Percentiles rank a stretch among this genome's conserved stretches.
These are phyloP conservation scores for Yoshiicerus persimilis DNA, from an alignment of 1,140 invertebrate genomes.

Conservation along the genomic window DNA sequence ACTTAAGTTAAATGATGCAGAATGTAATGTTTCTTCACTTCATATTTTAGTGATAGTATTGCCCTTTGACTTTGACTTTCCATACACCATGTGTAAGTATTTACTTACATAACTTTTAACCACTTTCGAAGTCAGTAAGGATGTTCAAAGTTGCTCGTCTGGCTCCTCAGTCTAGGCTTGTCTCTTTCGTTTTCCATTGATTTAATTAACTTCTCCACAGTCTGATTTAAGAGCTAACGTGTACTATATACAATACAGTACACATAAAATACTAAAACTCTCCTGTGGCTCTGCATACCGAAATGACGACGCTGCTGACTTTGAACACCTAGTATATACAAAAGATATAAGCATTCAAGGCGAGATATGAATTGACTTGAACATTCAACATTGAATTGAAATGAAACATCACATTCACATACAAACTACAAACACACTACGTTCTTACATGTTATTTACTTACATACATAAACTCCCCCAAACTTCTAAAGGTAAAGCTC, in stretches of 20 bases:
- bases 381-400: not conserved
- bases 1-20: constrained; percentile 20
- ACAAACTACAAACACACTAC: not conserved
- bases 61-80: not conserved
- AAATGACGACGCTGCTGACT: not conserved
- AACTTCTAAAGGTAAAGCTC: not conserved
- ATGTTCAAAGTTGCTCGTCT: not conserved
- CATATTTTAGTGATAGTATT: not conserved
- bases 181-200: not conserved
- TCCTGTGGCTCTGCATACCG: not conserved
- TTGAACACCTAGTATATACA: not conserved
- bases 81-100: not conserved
- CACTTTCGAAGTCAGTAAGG: not conserved
- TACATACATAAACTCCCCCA: not conserved
- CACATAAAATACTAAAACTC: not conserved
- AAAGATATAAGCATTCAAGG: not conserved
- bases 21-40: not conserved
- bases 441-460: not conserved
- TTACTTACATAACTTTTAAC: not conserved
- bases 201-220: not conserved
- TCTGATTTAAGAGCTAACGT: not conserved
- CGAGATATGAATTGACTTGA: not conserved
- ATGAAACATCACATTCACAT: not conserved
- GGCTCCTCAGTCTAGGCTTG: not conserved
- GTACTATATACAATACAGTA: not conserved